A percentile compares a stretch with the other conserved stretches of the same genome.
Evolutionary conservation across 2,797 vertebrate species (phyloP).

Genomic region (Pseudochirops cupreus): DNA sequence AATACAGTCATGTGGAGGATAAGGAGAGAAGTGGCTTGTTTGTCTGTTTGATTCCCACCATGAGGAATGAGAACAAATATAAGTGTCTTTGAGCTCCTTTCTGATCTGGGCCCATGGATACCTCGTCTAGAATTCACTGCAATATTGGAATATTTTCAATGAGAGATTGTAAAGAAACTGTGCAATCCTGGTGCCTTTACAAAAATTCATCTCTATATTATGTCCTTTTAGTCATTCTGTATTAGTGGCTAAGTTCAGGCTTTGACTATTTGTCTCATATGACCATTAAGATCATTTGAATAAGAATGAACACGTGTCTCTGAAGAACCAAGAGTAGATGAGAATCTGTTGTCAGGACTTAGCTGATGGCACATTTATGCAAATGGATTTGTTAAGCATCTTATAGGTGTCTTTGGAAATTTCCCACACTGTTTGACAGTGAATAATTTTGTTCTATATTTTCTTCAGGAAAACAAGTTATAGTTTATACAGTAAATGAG

Average conservation of each 20-base stretch:
- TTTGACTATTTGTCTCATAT: slow-evolving; percentile 1
- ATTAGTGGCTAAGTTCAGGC: not conserved
- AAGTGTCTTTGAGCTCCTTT: not conserved
- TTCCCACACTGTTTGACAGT: not conserved
- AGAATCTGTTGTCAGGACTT: slow-evolving; percentile 2
- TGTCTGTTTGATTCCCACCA: not conserved
- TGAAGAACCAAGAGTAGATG: slow-evolving; percentile 25
- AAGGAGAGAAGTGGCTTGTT: not conserved
- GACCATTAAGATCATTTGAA: slow-evolving; percentile 19
- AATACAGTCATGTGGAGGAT: not conserved
- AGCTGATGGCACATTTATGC: slow-evolving; percentile 12
- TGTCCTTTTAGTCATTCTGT: slow-evolving; percentile 2
- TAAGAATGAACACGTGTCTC: slow-evolving; percentile 29
- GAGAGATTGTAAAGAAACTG: not conserved
- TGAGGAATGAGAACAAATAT: not conserved
- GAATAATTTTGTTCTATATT: slow-evolving; percentile 4
- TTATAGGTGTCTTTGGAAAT: not conserved
- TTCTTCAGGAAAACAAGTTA: slow-evolving; percentile 12
- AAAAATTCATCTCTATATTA: not conserved
- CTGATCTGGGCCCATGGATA: not conserved
- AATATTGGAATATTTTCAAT: not conserved
- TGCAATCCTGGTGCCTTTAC: not conserved
- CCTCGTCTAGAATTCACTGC: not conserved
- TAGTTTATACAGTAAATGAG: not conserved
- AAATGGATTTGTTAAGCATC: not conserved